Evolutionary conservation across 2,797 vertebrate species (phyloP), one percentile per base, ranked within the genome.

Genomic region (Sebastes dallii): DNA sequence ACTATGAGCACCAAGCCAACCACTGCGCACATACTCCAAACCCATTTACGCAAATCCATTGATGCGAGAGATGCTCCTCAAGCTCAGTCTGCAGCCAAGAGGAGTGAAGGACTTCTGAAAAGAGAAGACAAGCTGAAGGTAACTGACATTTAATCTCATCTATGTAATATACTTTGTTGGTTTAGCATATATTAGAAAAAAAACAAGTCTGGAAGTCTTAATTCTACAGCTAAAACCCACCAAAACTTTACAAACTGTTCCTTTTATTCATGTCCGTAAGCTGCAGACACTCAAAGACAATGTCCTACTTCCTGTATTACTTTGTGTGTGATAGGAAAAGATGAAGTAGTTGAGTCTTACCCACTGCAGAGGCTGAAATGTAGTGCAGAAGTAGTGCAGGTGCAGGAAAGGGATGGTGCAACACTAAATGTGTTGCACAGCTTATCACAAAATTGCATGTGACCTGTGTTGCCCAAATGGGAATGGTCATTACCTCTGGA

Each of bases 21-120:
- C 81, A 89, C 73, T 36, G 90, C 66, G 3, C 85, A 83, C 22
- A 80, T 46, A 85, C 94, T 94, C 88, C 89, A 91, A 36, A 91
- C 7, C 64, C 74, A n/a, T 87, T 85, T 92, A 93, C 92, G 90
- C 73, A 94, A 88, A 92, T 90, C 93, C 96, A 96, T 96, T 88
- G 91, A 92, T 84, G 92, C 93, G 88, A 88, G 88, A 90, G 89
- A 80, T 82, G 88, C 74, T 80, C 75, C 81, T 89, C 77, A 42
- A 42, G 80, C 50, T 75, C 87, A 85, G 87, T 29, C 78, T 64
- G 54, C 84, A 79, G 84, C 58, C 76, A 85, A 87, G 89, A 71
- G 86, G 34, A 83, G 73, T 34, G 82, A 81, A 89, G 80, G 72
- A 72, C 87, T 30, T 30, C 73, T 84, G 70, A 62, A 65, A 79